Conservation (phyloP, 2,888 invertebrate genomes). For the Zygogramma bicolorata region DNA sequence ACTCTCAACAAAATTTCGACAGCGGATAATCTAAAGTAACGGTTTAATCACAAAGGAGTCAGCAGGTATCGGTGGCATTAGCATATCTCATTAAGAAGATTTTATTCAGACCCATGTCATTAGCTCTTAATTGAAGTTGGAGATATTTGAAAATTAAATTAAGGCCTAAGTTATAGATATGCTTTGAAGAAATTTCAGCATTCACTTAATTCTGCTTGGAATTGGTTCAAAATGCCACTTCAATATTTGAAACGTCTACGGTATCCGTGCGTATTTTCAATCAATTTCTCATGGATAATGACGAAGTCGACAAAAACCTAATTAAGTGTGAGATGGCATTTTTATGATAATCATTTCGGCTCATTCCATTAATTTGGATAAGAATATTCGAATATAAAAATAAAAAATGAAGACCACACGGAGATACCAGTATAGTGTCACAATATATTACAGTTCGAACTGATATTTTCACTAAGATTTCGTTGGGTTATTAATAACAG, state of each 20-base stretch:
- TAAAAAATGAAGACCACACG: neutral
- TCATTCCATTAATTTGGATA: neutral
- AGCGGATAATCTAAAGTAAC: neutral
- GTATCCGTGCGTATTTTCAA: neutral
- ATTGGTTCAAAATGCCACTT: neutral
- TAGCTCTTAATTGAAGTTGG: conserved; percentile 7
- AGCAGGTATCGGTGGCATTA: neutral
- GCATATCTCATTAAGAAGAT: conserved; percentile 6
- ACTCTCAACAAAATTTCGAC: neutral
- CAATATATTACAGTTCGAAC: too few relatives aligned
- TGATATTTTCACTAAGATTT: too few relatives aligned
- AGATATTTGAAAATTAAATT: conserved; percentile 2
- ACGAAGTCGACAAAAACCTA: neutral
- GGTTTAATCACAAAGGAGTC: neutral
- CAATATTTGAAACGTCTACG: neutral
- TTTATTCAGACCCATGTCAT: neutral
- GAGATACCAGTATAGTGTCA: neutral
- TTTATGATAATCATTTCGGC: neutral
- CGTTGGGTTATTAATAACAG: too few relatives aligned
- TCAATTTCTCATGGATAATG: neutral
- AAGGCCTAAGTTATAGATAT: conserved; percentile 4
- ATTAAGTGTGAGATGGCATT: neutral
- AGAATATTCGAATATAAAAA: neutral
- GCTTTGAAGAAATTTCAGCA: neutral
- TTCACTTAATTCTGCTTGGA: neutral